Percentiles rank a stretch among this genome's conserved stretches.
These are phyloP conservation scores for Erythrolamprus reginae DNA, from an alignment of 2,113 vertebrate genomes.

Conservation along the genomic window DNA sequence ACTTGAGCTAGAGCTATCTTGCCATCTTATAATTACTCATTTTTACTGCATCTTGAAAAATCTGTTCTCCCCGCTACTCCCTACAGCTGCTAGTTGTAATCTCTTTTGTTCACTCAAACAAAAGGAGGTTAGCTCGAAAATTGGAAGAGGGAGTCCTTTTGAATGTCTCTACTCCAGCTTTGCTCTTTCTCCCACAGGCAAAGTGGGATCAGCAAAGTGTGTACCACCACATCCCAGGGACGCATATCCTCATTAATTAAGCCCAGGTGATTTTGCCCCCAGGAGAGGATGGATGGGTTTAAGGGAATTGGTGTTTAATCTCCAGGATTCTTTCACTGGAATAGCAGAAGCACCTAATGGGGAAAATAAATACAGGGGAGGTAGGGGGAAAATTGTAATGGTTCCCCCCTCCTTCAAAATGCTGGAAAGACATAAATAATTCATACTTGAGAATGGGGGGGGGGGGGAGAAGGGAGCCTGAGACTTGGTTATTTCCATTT, in stretches of 20 bases:
- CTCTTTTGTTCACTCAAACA: not conserved
- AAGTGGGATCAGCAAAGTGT: not conserved
- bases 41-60: not conserved
- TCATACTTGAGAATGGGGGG: not conserved
- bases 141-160: not conserved
- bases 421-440: not conserved
- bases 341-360: not conserved
- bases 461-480: no score
- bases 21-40: not conserved
- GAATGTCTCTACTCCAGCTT: not conserved
- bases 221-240: not conserved
- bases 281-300: not conserved
- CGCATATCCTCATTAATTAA: not conserved
- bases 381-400: not conserved
- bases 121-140: not conserved
- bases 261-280: not conserved
- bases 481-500: not conserved
- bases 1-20: not conserved
- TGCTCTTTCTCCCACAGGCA: not conserved
- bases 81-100: not conserved
- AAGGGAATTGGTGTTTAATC: not conserved
- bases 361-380: not conserved
- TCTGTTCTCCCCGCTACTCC: not conserved
- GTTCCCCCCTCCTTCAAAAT: not conserved
- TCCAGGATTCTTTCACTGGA: not conserved